These are phyloP conservation scores for Melanotaenia trifasciata DNA, from an alignment of 2,797 vertebrate species.

Conservation along the genomic window DNA sequence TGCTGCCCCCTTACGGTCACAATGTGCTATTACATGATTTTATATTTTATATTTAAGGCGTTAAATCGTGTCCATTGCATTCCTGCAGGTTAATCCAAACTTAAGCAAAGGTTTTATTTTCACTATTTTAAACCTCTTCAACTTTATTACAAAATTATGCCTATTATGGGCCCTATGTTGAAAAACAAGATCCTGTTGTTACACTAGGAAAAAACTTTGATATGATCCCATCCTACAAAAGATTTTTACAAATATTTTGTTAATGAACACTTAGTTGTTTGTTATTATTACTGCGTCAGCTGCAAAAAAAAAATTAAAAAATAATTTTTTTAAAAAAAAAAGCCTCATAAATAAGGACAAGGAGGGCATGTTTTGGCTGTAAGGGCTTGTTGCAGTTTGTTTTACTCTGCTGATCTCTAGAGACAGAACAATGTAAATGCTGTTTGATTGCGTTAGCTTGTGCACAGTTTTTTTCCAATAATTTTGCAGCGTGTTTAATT, in stretches of 20 bases:
- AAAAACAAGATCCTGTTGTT: not conserved
- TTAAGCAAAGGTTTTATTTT: rapidly evolving
- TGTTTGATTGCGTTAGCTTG: not conserved
- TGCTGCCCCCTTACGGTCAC: slow-evolving; percentile 64
- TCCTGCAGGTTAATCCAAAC: not conserved
- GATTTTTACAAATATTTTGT: not conserved
- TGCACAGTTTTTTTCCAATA: not conserved
- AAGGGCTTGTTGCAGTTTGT: slow-evolving; percentile 11
- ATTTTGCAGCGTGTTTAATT: not conserved
- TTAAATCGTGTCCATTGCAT: not conserved
- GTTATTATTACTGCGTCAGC: not conserved
- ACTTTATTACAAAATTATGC: not conserved
- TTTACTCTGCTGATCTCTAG: slow-evolving; percentile 57
- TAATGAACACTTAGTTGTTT: not conserved
- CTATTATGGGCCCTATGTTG: not conserved
- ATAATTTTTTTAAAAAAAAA: too few relatives aligned
- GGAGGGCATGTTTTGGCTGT: not conserved
- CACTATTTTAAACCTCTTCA: not conserved
- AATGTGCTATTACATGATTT: slow-evolving; percentile 40
- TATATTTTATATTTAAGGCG: not conserved
- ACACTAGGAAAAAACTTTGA: not conserved
- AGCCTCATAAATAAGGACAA: not conserved
- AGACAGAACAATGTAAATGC: slow-evolving; percentile 21
- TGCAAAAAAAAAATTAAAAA: not conserved
- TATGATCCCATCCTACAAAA: not conserved